Base-by-base conservation (phyloP, 2,797 vertebrate genomes). In the Ambastaia sidthimunki region DNA sequence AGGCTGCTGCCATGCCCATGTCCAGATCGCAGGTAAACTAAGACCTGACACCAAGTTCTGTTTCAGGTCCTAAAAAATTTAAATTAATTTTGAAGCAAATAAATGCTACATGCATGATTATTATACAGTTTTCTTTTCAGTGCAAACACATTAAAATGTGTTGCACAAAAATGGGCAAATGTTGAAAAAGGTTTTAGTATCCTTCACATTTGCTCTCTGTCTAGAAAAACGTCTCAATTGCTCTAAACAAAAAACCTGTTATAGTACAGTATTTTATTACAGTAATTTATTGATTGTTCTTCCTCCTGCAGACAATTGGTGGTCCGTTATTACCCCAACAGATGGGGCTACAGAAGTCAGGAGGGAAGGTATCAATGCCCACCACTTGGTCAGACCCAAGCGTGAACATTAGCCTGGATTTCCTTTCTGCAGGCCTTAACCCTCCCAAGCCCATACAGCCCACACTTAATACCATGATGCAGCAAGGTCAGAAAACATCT, bases 321-420 rank as follows among this genome's bases (percentile, higher is more conserved):
- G 87, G 86, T 54, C 78, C 91, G 66, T 82, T 90, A 72, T 83
- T 93, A 65, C 88, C 92, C 65, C 91, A 90, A 85, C 87, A 93
- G 55, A 88, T 95, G 84, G 96, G 94, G 87, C 92, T 93, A 85
- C 96, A 96, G 89, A 97, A 97, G 0, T 91, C 93, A 1, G 91
- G 93, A 85, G 93, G 90, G 89, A 97, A 96, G 90, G 91, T 93
- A 68, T 85, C 90, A 0, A 90, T 99, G 84, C 97, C 97, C 5
- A 93, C 96, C 28, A 99, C 98, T 12, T 99, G 98, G 98, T 98
- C 97, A 16, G 98, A 99, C 87, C 96, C 97, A 83, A 98, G 97
- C 4, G 97, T 99, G 88, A 98, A 99, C 94, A 99, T 99, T 91
- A 98, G 95, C 90, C 94, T 99, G 88, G 98, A 99, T 92, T 98